A percentile compares a stretch with the other conserved stretches of the same genome.
phyloP scores from a whole-genome alignment of 53 echinoderm and acorn worm genomes.

The Hippasteria phrygiana region DNA sequence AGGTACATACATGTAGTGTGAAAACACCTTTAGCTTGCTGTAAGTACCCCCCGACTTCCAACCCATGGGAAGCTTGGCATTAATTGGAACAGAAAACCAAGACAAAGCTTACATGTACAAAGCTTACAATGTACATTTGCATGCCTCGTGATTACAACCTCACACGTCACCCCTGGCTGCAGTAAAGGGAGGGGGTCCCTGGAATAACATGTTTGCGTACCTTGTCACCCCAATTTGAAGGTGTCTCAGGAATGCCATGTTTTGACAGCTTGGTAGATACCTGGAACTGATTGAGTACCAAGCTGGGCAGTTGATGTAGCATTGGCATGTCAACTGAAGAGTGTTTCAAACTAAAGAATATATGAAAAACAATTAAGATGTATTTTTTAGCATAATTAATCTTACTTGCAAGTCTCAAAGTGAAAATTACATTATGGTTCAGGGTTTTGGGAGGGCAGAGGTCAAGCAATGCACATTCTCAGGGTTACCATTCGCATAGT shows the following conservation, averaged over 20 bases:
- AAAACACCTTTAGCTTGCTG: too few relatives aligned
- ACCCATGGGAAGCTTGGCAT: not conserved
- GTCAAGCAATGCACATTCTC: too few relatives aligned
- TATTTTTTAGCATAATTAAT: too few relatives aligned
- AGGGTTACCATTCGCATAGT: too few relatives aligned
- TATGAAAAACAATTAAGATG: too few relatives aligned
- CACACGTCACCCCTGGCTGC: constrained; percentile 36
- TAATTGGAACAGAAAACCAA: constrained; percentile 44
- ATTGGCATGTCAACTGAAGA: too few relatives aligned
- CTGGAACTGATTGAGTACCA: not conserved
- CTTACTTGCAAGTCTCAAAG: too few relatives aligned
- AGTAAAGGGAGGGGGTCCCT: not conserved
- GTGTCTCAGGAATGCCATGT: constrained; percentile 53
- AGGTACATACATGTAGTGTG: too few relatives aligned
- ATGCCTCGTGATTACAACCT: not conserved
- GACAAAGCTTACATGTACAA: not conserved
- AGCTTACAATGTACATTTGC: not conserved
- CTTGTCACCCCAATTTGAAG: constrained; percentile 1
- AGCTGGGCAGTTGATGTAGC: not conserved
- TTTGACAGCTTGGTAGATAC: constrained; percentile 21
- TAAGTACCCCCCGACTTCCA: not conserved
- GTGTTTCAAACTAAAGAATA: too few relatives aligned
- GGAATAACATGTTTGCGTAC: constrained; percentile 3
- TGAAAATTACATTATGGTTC: too few relatives aligned
- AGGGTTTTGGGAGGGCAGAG: too few relatives aligned